These are phyloP conservation scores for Polyommatus icarus DNA, from an alignment of 2,888 invertebrate genomes.

Conservation along the genomic window DNA sequence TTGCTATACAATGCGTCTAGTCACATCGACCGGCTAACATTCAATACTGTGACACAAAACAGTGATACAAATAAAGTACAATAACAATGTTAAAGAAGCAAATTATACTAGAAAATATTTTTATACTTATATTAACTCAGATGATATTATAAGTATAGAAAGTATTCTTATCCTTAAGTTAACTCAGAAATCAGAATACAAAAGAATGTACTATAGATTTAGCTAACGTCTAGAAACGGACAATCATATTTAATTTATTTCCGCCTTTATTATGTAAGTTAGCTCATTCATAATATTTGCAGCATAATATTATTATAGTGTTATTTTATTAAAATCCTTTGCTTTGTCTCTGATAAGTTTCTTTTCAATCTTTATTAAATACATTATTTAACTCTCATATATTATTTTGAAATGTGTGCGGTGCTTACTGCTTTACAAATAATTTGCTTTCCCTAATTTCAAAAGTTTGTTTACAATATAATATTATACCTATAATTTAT, in stretches of 20 bases:
- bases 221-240: not conserved
- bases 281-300: not conserved
- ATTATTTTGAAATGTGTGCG: constrained; percentile 21
- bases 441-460: constrained; percentile 4
- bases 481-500: constrained; percentile 51
- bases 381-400: not conserved
- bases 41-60: constrained; percentile 38
- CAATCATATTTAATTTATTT: not conserved
- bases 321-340: not conserved
- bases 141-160: too few relatives aligned
- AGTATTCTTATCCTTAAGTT: not conserved
- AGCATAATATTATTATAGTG: not conserved
- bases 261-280: not conserved
- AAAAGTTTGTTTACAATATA: constrained; percentile 34
- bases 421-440: constrained; percentile 23
- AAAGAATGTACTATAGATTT: not conserved
- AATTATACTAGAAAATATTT: not conserved
- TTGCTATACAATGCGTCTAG: constrained; percentile 71
- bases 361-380: not conserved
- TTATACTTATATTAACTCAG: not conserved
- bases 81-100: not conserved
- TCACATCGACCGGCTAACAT: constrained; percentile 46
- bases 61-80: constrained; percentile 19
- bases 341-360: not conserved
- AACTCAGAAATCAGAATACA: not conserved